Percentiles rank a stretch among this genome's conserved stretches.
These are phyloP conservation scores for Anguilla rostrata DNA, from an alignment of 2,113 vertebrate genomes.

Conservation along the genomic window DNA sequence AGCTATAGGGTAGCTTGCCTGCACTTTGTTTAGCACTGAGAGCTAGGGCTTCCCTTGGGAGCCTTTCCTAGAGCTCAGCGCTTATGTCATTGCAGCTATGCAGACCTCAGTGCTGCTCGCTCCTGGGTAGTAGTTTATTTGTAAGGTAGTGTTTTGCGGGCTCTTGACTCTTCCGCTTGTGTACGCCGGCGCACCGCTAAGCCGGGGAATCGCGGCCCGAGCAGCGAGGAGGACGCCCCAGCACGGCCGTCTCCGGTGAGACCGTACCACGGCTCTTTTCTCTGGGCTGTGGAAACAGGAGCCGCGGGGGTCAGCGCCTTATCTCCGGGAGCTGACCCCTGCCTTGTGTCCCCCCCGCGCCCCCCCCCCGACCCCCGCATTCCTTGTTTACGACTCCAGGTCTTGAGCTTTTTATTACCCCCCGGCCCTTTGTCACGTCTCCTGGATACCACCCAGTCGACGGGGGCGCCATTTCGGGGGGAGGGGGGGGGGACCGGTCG, in stretches of 20 bases:
- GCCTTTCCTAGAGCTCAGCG: not conserved
- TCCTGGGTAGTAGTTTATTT: not conserved
- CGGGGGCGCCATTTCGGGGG: conserved; percentile 31
- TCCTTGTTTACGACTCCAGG: conserved; percentile 18
- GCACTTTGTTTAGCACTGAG: conserved; percentile 52
- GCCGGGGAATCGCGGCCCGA: too few species aligned
- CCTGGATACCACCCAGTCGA: conserved; percentile 9
- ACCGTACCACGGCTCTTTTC: too few species aligned
- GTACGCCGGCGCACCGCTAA: too few species aligned
- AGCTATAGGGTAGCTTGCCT: conserved; percentile 31
- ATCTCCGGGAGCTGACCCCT: conserved; percentile 14
- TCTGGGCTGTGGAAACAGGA: not conserved
- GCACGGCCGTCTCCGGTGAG: not conserved
- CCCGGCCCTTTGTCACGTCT: conserved; percentile 27
- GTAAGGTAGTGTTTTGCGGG: not conserved
- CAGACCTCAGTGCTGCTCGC: not conserved
- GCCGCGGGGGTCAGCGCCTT: conserved; percentile 30
- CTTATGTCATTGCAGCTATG: not conserved
- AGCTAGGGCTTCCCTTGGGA: conserved; percentile 35
- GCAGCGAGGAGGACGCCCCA: too few species aligned
- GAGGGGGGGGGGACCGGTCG: conserved; percentile 48
- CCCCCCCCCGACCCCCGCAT: conserved; percentile 35
- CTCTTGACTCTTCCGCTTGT: not conserved
- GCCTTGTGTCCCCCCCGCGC: not conserved
- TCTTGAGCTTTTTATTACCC: conserved; percentile 15